These are phyloP conservation scores for Pomacea maculata DNA, from an alignment of 1,140 invertebrate genomes.

Conservation along the genomic window DNA sequence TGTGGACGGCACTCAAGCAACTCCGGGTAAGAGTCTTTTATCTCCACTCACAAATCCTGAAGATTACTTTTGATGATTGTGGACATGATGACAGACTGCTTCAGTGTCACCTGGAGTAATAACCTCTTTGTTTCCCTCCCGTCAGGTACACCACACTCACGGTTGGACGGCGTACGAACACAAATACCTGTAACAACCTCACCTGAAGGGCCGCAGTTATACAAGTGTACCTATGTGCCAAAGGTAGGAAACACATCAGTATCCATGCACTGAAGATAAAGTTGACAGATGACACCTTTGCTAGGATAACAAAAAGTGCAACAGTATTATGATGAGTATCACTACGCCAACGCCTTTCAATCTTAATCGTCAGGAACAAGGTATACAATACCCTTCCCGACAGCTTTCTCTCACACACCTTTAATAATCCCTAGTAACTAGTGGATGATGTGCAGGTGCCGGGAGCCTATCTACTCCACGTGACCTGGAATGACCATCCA, in stretches of 20 bases:
- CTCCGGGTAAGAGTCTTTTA: conserved; percentile 49
- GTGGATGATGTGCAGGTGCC: conserved; percentile 15
- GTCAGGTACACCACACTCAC: conserved; percentile 75
- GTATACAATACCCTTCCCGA: too few relatives aligned
- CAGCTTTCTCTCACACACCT: too few relatives aligned
- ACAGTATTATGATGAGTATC: too few relatives aligned
- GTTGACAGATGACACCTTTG: too few relatives aligned
- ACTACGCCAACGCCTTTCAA: too few relatives aligned
- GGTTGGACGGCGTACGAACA: conserved; percentile 77
- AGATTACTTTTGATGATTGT: too few relatives aligned
- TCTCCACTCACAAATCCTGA: too few relatives aligned
- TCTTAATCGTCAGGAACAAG: neutral
- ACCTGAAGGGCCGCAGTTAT: conserved; percentile 76
- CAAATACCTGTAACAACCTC: conserved; percentile 64
- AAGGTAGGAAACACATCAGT: neutral
- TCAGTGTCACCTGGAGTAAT: too few relatives aligned
- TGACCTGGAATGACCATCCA: conserved; percentile 88
- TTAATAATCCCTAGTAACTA: too few relatives aligned
- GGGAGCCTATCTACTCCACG: conserved; percentile 79
- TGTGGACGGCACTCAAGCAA: conserved; percentile 88
- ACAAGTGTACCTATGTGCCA: conserved; percentile 84
- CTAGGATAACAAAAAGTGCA: too few relatives aligned
- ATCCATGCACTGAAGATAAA: neutral
- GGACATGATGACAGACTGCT: too few relatives aligned
- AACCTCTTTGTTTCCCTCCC: neutral